Base-by-base conservation (phyloP, 2,113 vertebrate genomes). In the Arvicanthis niloticus region DNA sequence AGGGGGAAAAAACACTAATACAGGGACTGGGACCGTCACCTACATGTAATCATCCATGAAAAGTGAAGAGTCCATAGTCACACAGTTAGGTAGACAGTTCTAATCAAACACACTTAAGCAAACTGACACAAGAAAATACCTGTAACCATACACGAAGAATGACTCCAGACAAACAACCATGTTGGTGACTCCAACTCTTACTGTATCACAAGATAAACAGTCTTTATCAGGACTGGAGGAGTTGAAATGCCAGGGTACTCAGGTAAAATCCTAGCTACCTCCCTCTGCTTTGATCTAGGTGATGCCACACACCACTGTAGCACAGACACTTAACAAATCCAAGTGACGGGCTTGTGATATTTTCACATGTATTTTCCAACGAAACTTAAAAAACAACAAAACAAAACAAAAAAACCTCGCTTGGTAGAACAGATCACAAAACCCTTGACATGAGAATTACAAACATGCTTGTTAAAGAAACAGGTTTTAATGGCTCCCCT, bases 401-500 rank as follows among this genome's bases (percentile, higher is more conserved):
- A 68, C 4, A 24, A 26, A 24, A 62, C 1, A 26, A 26, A 29
- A 80, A 95, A 94, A 92, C 29, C 2, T 78, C 37, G 80, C 12
- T 31, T 51, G 51, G 34, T n/a, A 60, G 7, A 21, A 78, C 31
- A 75, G 85, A 70, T 85, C 40, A 76, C n/a, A 77, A 91, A 90
- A n/a, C 88, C 37, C n/a, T 87, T 78, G 51, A 56, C 40, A 85
- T 22, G 19, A 86, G 26, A 89, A 62, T 11, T 58, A 16, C 60
- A 0, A 31, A 12, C 17, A 10, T 3, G 22, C 1, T 82, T 67
- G 62, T 65, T 91, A 75, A 96, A 48, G 91, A 96, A 97, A 96
- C 5, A 88, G 89, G 93, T 77, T 89, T 87, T 56, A 89, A 82
- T 86, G 42, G 75, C 85, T 94, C 91, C 67, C 84, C 16, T 91